A percentile compares a stretch with the other conserved stretches of the same genome.
These are phyloP conservation scores for Mesaphorura yosii DNA, from an alignment of 1,140 invertebrate genomes.

Conservation along the genomic window DNA sequence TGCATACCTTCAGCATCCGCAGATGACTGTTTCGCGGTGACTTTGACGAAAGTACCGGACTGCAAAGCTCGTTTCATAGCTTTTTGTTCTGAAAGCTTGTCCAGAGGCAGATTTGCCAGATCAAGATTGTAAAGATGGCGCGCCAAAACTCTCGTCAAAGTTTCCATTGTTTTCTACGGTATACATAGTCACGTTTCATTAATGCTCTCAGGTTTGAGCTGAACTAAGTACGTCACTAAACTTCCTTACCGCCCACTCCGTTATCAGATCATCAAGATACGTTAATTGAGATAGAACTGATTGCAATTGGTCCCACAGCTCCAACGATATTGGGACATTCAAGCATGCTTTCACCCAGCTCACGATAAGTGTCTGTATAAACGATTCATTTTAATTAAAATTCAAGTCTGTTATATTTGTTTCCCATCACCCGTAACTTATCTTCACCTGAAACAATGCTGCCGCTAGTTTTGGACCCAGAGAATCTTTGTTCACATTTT, in stretches of 20 bases:
- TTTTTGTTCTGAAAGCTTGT: constrained; percentile 71
- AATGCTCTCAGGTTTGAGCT: neutral
- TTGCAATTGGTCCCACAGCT: constrained; percentile 91
- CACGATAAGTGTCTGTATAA: constrained; percentile 82
- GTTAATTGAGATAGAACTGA: constrained; percentile 75
- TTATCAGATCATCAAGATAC: constrained; percentile 87
- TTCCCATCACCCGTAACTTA: too few relatives aligned
- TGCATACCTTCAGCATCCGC: constrained; percentile 5
- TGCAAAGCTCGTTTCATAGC: constrained; percentile 46
- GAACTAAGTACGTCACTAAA: neutral
- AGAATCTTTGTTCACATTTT: constrained; percentile 52
- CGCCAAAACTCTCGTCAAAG: constrained; percentile 79
- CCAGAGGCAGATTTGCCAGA: constrained; percentile 74
- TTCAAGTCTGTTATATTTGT: too few relatives aligned
- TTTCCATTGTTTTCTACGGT: constrained; percentile 85
- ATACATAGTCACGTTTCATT: neutral
- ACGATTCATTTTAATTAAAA: too few relatives aligned
- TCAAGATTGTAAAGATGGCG: constrained; percentile 87
- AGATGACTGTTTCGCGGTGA: constrained; percentile 10
- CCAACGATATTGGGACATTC: constrained; percentile 74
- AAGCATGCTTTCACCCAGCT: constrained; percentile 97
- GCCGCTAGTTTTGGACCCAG: constrained; percentile 74
- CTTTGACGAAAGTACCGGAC: constrained; percentile 10
- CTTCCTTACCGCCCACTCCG: constrained; percentile 79
- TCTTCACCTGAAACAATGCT: constrained; percentile 60